Evolutionary conservation across 2,888 invertebrate genomes (phyloP), one percentile per base, ranked within the genome.

Genomic region (Trachelus stipa): DNA sequence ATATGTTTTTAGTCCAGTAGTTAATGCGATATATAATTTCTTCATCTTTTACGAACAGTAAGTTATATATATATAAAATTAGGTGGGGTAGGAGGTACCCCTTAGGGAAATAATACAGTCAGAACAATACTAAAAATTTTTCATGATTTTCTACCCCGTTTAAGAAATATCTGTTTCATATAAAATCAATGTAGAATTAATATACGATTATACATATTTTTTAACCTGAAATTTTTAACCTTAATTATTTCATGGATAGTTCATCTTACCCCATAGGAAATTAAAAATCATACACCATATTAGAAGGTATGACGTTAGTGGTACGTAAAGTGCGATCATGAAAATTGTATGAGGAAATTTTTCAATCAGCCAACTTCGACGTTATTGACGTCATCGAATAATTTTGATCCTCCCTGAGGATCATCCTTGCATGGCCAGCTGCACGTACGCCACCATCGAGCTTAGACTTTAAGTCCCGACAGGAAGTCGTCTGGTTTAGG

Each of bases 361-460:
- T 6, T 9, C 15, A 15, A 15, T 23, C 56, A 15, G 9, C 71
- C 71, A 4, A 71, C 1, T 34, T 71, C 31, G n/a, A 71, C 69
- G 31, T 71, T 15, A 31, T 31, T 71, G 71, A 71, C 71, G 31
- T 71, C 71, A 71, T 71, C 4, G 71, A 31, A 71, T 31, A 71
- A 71, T 31, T 69, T 69, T 71, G 71, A 31, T 71, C 33, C 71
- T 71, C 11, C 33, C 31, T 12, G 15, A 31, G 31, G 33, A 34
- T 12, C 71, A 9, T 34, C 31, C 31, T 34, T 6, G 12, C 71
- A 71, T 71, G 71, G 6, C 12, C 71, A 34, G 15, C 71, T 34
- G 71, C 71, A 71, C 71, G 71, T 71, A 31, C n/a, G 56, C 56
- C 56, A 31, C 31, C 71, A 71, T 31, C 1, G 71, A 34, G 69